Percentiles rank a stretch among this genome's conserved stretches.
These are phyloP conservation scores for Falco rusticolus DNA, from an alignment of 2,797 vertebrate species.

Conservation along the genomic window DNA sequence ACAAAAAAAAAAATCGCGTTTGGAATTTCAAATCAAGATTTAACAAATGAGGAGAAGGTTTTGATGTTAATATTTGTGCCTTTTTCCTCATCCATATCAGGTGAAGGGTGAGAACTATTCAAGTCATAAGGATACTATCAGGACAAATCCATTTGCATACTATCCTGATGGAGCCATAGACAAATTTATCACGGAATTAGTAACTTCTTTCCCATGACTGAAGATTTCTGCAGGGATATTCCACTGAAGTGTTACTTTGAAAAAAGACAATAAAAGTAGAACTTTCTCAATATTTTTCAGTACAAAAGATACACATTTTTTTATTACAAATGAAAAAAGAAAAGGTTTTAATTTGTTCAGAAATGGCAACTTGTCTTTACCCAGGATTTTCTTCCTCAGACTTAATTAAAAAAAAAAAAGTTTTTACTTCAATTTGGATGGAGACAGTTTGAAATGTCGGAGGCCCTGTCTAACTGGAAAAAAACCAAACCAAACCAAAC, in stretches of 20 bases:
- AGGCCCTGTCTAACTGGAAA: not conserved
- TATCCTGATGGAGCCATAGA: not conserved
- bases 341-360: not conserved
- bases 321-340: not conserved
- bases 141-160: not conserved
- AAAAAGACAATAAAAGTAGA: not conserved
- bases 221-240: not conserved
- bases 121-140: not conserved
- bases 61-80: not conserved
- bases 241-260: not conserved
- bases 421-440: fast-evolving
- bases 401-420: not conserved
- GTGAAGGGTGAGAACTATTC: not conserved
- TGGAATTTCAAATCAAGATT: not conserved
- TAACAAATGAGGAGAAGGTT: not conserved
- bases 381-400: not conserved
- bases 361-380: not conserved
- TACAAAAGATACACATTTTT: not conserved
- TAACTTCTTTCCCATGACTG: not conserved
- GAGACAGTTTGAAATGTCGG: not conserved
- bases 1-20: not conserved
- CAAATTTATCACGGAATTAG: not conserved
- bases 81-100: not conserved
- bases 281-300: not conserved
- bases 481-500: fast-evolving